Percentiles rank a stretch among this genome's conserved stretches.
phyloP scores from a whole-genome alignment of 1,140 invertebrate species.

The Bombus affinis region DNA sequence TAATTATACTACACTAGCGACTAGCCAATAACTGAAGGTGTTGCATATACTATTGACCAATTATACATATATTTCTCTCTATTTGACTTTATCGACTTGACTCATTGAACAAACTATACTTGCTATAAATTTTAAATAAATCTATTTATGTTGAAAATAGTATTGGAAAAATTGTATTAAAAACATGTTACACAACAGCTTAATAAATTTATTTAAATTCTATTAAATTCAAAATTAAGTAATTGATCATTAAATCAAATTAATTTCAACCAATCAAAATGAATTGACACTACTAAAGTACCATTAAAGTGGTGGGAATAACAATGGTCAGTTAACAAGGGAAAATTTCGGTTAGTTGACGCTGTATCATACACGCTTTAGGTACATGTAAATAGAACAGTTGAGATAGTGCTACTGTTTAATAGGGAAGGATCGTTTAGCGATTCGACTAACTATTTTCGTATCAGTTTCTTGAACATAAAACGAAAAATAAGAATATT shows the following conservation, averaged over 20 bases:
- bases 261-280: background rate
- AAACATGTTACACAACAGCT: background rate
- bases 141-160: background rate
- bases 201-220: background rate
- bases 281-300: background rate
- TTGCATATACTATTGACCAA: too few species aligned
- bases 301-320: background rate
- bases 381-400: background rate
- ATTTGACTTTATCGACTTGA: too few species aligned
- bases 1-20: too few species aligned
- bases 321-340: background rate
- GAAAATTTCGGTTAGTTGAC: background rate
- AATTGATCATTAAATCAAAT: background rate
- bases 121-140: background rate
- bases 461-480: background rate
- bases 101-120: too few species aligned
- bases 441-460: background rate
- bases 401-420: slow-evolving; percentile 9
- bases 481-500: slow-evolving; percentile 18
- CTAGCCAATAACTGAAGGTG: too few species aligned
- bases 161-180: background rate
- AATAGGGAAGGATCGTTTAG: background rate
- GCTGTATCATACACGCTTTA: background rate
- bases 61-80: too few species aligned
- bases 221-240: background rate